These are phyloP conservation scores for Psix sp. DNA, from an alignment of 1,140 invertebrate genomes.

Conservation along the genomic window DNA sequence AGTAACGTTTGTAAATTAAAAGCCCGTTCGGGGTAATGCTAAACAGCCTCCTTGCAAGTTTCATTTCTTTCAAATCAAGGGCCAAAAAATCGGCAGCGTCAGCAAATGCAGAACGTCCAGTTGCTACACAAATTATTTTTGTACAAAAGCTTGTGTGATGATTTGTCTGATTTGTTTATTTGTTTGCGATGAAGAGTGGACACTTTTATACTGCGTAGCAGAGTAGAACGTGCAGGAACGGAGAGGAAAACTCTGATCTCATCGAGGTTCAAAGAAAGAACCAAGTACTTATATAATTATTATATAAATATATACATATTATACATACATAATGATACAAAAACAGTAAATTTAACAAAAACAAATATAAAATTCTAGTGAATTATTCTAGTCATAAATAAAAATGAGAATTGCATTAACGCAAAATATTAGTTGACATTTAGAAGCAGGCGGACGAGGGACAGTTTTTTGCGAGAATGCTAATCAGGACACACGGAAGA, in stretches of 20 bases:
- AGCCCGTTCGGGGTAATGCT: no score
- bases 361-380: constrained; percentile 68
- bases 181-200: constrained; percentile 10
- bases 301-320: constrained; percentile 62
- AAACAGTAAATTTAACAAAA: constrained; percentile 66
- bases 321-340: constrained; percentile 64
- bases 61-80: neutral
- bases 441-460: neutral
- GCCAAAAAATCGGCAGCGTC: constrained; percentile 16
- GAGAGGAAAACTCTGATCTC: constrained; percentile 69
- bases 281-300: constrained; percentile 67
- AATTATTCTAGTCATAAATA: constrained; percentile 72
- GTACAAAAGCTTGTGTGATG: constrained; percentile 36
- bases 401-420: constrained; percentile 57
- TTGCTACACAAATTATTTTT: constrained; percentile 57
- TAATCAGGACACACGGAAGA: constrained; percentile 6
- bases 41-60: no score
- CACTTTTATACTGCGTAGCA: constrained; percentile 34
- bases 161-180: constrained; percentile 41
- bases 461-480: constrained; percentile 6
- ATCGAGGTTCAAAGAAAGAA: constrained; percentile 70
- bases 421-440: constrained; percentile 19
- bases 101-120: constrained; percentile 39
- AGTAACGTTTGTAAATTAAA: constrained; percentile 17
- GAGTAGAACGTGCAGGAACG: constrained; percentile 64